Conservation (phyloP, 2,113 vertebrate genomes). For the Cyanistes caeruleus region DNA sequence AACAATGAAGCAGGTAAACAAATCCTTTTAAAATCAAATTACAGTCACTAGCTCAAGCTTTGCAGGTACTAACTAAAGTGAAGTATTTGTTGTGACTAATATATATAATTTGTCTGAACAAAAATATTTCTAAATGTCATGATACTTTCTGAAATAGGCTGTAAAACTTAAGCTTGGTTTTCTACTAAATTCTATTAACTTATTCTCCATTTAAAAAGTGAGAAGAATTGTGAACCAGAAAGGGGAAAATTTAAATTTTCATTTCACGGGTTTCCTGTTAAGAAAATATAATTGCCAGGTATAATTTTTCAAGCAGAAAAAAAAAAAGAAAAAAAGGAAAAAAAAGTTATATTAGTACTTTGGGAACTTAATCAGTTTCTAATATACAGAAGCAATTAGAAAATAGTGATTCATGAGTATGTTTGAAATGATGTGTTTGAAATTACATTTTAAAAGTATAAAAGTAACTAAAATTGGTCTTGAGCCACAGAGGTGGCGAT, state of each 20-base stretch:
- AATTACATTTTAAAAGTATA: slow-evolving; percentile 63
- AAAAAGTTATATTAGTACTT: slow-evolving; percentile 56
- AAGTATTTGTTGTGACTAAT: background rate
- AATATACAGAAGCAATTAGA: slow-evolving; percentile 58
- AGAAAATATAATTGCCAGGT: slow-evolving; percentile 43
- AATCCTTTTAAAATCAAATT: background rate
- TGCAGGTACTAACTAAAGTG: background rate
- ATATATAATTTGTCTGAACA: background rate
- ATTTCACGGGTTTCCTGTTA: slow-evolving; percentile 17
- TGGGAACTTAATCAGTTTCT: slow-evolving; percentile 42
- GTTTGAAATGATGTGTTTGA: slow-evolving; percentile 56
- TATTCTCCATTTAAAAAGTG: background rate
- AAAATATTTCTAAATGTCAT: background rate
- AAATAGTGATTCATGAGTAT: slow-evolving; percentile 35
- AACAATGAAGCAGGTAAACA: background rate
- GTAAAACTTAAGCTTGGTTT: background rate
- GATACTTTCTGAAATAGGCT: slow-evolving; percentile 12
- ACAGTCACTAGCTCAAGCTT: background rate
- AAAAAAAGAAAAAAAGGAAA: background rate
- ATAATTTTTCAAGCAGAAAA: background rate
- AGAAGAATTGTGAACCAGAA: background rate
- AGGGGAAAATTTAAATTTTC: slow-evolving; percentile 20
- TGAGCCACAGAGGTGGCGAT: slow-evolving; percentile 35
- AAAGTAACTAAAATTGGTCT: slow-evolving; percentile 62
- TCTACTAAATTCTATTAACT: background rate